phyloP scores from a whole-genome alignment of 2,888 invertebrate species.

The Lottia gigantea region DNA sequence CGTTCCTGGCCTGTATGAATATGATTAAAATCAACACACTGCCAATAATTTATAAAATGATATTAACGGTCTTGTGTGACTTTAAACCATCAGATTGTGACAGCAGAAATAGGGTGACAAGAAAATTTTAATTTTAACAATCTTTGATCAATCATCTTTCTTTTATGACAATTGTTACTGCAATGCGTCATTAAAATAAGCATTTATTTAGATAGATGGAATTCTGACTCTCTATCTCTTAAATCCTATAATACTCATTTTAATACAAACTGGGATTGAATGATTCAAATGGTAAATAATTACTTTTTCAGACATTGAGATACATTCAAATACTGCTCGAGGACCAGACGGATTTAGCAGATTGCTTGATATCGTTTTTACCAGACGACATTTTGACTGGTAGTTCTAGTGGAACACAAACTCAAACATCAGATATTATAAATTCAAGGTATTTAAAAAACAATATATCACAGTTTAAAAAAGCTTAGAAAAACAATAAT shows the following conservation, averaged over 20 bases:
- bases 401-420: too few relatives aligned
- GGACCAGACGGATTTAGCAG: constrained; percentile 36
- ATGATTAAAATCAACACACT: constrained; percentile 35
- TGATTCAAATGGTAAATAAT: not conserved
- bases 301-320: constrained; percentile 35
- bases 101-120: constrained; percentile 38
- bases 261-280: too few relatives aligned
- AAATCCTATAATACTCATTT: too few relatives aligned
- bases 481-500: too few relatives aligned
- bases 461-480: too few relatives aligned
- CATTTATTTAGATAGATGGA: too few relatives aligned
- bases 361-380: constrained; percentile 39
- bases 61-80: constrained; percentile 44
- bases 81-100: constrained; percentile 33
- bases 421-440: too few relatives aligned
- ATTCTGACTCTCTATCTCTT: too few relatives aligned
- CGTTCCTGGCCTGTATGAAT: constrained; percentile 35
- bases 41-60: constrained; percentile 35
- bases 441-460: too few relatives aligned
- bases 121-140: not conserved
- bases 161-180: too few relatives aligned
- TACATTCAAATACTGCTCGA: constrained; percentile 39
- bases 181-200: too few relatives aligned
- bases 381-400: constrained; percentile 9
- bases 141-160: too few relatives aligned